These are phyloP conservation scores for Microhierax caerulescens DNA, from an alignment of 2,797 vertebrate species.

Conservation along the genomic window DNA sequence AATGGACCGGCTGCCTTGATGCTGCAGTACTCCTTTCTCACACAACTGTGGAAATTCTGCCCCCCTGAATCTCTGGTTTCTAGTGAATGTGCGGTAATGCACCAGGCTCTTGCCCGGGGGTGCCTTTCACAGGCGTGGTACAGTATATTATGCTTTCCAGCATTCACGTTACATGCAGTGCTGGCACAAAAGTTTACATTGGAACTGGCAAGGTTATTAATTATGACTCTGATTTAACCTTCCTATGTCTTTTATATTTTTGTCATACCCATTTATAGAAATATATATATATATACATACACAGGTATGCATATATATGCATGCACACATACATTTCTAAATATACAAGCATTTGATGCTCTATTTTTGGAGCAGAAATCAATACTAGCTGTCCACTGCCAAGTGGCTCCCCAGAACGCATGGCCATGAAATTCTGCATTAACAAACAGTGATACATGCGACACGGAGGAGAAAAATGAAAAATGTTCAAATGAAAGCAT, in stretches of 20 bases:
- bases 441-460: background rate
- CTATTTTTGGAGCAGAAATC: slow-evolving; percentile 47
- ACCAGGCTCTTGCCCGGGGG: background rate
- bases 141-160: background rate
- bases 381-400: background rate
- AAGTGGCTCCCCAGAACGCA: background rate
- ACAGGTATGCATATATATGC: background rate
- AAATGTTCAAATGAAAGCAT: background rate
- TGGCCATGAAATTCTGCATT: background rate
- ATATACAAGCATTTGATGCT: background rate
- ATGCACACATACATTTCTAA: background rate
- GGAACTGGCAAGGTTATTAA: background rate
- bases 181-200: background rate
- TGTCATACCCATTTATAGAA: background rate
- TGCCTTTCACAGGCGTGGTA: background rate
- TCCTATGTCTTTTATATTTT: background rate
- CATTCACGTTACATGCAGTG: background rate
- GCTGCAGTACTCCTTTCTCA: background rate
- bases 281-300: background rate
- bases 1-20: background rate
- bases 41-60: slow-evolving; percentile 34
- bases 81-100: background rate
- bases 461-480: background rate
- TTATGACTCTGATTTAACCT: background rate
- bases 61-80: slow-evolving; percentile 19